Conservation (phyloP, 2,113 vertebrate genomes). For the Machaerirhynchus nigripectus region DNA sequence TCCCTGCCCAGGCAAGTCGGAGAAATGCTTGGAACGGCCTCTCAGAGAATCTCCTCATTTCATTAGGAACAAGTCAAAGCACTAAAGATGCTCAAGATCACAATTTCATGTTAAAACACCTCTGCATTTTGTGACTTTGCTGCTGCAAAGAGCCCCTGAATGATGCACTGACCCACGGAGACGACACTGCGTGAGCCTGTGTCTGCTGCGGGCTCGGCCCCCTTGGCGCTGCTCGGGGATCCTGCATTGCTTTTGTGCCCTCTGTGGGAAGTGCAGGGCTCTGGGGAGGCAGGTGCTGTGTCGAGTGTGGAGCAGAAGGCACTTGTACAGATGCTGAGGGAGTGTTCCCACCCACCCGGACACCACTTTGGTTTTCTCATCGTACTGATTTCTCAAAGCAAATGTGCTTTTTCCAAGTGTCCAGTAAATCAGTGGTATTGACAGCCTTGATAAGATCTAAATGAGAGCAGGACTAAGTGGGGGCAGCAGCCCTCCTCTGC, state of each 20-base stretch:
- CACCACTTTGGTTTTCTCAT: not conserved
- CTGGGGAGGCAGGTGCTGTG: not conserved
- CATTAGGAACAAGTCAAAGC: not conserved
- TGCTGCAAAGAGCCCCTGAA: not conserved
- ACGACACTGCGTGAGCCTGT: rapidly evolving
- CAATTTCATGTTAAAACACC: not conserved
- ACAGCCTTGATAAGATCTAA: not conserved
- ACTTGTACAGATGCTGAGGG: rapidly evolving
- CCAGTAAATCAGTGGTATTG: not conserved
- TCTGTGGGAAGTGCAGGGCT: not conserved
- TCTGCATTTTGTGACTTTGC: rapidly evolving
- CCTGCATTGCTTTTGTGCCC: not conserved
- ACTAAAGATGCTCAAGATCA: not conserved
- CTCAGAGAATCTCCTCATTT: not conserved
- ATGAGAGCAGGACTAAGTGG: not conserved
- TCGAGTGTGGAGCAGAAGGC: rapidly evolving
- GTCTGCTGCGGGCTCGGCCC: rapidly evolving
- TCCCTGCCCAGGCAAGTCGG: not conserved
- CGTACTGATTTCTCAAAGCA: not conserved
- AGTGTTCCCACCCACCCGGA: not conserved
- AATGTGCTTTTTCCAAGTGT: not conserved
- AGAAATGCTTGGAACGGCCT: not conserved
- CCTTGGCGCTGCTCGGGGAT: rapidly evolving
- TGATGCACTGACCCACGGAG: not conserved
- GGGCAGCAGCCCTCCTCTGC: not conserved